phyloP scores from a whole-genome alignment of 2,113 vertebrate genomes.

The human region GRCh38 chr1:150764501-150765000 shows the following conservation, averaged over 20 bases:
- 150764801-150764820: background rate
- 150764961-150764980: background rate
- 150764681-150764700: conserved; percentile 72
- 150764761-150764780: conserved; percentile 37
- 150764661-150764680: conserved; percentile 78
- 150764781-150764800: background rate
- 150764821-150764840: background rate
- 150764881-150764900: background rate
- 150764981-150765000: background rate
- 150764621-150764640: background rate
- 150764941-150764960: background rate
- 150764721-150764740: background rate
- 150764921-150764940: background rate
- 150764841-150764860: background rate
- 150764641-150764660: conserved; percentile 71
- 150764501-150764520: too few relatives aligned
- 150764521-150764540: too few relatives aligned
- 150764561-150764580: background rate
- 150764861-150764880: background rate
- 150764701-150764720: background rate
- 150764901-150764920: background rate
- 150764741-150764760: background rate
- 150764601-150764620: background rate
- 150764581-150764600: background rate
- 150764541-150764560: background rate